A percentile compares a stretch with the other conserved stretches of the same genome.
phyloP scores from a whole-genome alignment of 2,113 vertebrate genomes.

The Pungitius pungitius region DNA sequence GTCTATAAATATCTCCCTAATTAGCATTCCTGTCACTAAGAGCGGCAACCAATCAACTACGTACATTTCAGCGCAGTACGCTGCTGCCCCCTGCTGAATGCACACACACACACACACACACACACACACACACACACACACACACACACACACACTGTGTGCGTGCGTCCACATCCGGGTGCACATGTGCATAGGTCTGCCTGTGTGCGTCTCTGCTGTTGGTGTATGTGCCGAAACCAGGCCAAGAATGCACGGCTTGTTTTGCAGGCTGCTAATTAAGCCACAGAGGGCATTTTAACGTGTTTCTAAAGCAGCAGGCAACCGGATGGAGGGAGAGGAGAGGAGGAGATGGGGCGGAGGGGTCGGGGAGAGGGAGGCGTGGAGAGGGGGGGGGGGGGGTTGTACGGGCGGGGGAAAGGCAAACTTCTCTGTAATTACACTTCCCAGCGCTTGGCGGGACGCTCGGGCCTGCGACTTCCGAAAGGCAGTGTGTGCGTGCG shows the following conservation, averaged over 20 bases:
- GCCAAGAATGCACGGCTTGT: slow-evolving; percentile 80
- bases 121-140: too few relatives aligned
- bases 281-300: slow-evolving; percentile 78
- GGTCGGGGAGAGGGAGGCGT: slow-evolving; percentile 20
- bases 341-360: slow-evolving; percentile 21
- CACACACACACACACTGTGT: background rate
- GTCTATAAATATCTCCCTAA: slow-evolving; percentile 62
- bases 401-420: slow-evolving; percentile 41
- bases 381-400: slow-evolving; percentile 38
- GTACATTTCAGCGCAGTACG: slow-evolving; percentile 27
- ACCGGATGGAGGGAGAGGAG: slow-evolving; percentile 77
- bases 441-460: slow-evolving; percentile 66
- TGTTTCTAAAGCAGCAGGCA: slow-evolving; percentile 80
- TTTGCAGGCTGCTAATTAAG: slow-evolving; percentile 83
- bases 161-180: slow-evolving; percentile 30
- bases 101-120: too few relatives aligned
- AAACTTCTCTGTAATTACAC: slow-evolving; percentile 79
- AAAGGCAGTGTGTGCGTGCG: slow-evolving; percentile 47
- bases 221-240: slow-evolving; percentile 54
- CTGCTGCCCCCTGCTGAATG: slow-evolving; percentile 70
- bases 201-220: background rate
- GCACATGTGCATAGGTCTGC: slow-evolving; percentile 15
- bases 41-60: slow-evolving; percentile 44
- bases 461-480: slow-evolving; percentile 62
- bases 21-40: slow-evolving; percentile 63